Percentiles rank a stretch among this genome's conserved stretches.
phyloP scores from a whole-genome alignment of 2,113 vertebrate species.

The Elanoides forficatus region DNA sequence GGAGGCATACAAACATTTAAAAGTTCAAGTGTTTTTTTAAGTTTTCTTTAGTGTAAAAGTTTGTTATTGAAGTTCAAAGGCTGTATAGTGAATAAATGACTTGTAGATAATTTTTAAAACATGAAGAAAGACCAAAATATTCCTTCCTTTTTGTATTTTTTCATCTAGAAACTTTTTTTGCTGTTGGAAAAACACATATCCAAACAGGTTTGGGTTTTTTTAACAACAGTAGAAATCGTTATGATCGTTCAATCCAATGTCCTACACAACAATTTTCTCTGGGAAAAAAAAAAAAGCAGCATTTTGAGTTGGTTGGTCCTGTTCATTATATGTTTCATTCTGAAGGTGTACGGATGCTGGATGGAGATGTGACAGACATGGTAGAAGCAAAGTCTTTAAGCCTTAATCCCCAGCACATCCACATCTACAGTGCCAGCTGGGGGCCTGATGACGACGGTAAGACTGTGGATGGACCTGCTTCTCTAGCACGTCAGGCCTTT shows the following conservation, averaged over 20 bases:
- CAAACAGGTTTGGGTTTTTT: background rate
- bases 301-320: background rate
- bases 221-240: background rate
- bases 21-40: background rate
- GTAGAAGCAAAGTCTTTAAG: conserved; percentile 97
- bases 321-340: background rate
- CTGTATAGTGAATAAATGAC: background rate
- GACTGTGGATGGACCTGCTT: conserved; percentile 95
- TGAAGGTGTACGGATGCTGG: conserved; percentile 95
- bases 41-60: background rate
- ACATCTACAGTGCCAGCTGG: conserved; percentile 99
- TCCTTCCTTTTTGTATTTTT: background rate
- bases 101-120: background rate
- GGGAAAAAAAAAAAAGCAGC: rapidly evolving
- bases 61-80: background rate
- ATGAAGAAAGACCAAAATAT: background rate
- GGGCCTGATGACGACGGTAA: conserved; percentile 97
- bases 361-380: conserved; percentile 98
- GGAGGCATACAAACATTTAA: background rate
- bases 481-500: conserved; percentile 93
- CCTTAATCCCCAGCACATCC: conserved; percentile 94
- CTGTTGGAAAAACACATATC: background rate
- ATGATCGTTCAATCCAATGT: background rate
- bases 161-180: background rate
- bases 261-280: background rate